Base-by-base conservation (phyloP, 37 sponge, comb jelly and placozoan species). In the Haliclona indistincta region DNA sequence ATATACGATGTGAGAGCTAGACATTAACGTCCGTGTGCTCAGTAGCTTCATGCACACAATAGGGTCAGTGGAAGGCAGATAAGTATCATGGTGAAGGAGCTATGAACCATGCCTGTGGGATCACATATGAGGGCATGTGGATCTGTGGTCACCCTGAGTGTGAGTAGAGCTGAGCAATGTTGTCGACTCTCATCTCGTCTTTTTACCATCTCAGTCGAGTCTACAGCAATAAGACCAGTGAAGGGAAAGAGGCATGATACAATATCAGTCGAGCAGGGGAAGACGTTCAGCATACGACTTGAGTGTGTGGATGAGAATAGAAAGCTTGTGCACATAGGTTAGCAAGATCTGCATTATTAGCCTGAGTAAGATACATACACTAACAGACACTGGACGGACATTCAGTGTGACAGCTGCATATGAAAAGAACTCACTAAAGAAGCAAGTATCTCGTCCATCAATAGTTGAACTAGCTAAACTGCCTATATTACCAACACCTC, bases 11-110 rank as follows among this genome's bases (percentile, higher is more conserved):
- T 92, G 30, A 53, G 79, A 33, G 0, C 29, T 43, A 2, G 15
- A 47, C 35, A 19, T 36, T 56, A 1, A 30, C 37, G n/a, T 61
- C 1, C 26, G 63, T 43, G 33, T 19, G 4, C 63, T 20, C 10
- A 29, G 28, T 61, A 7, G 17, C 40, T 36, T 13, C 37, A 19
- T 26, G 37, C 4, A 36, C 28, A 11, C 6, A 20, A 51, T 55
- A 92, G 93, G 93, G 93, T 32, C 93, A 92, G 55, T 92, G 93
- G 93, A 67, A 66, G 22, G 61, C 60, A 15, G 90, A 45, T 41
- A 40, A 74, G 63, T 76, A 68, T 55, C 93, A 92, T 58, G 93
- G 93, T 25, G 74, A 84, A 49, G 93, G 93, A 2, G 37, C 64
- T 4, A 73, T 92, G 41, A 30, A n/a, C 1, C 89, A 92, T 47